A percentile compares a stretch with the other conserved stretches of the same genome.
Conservation (phyloP, 2,888 invertebrate genomes). For the Alloplasta piceator region DNA sequence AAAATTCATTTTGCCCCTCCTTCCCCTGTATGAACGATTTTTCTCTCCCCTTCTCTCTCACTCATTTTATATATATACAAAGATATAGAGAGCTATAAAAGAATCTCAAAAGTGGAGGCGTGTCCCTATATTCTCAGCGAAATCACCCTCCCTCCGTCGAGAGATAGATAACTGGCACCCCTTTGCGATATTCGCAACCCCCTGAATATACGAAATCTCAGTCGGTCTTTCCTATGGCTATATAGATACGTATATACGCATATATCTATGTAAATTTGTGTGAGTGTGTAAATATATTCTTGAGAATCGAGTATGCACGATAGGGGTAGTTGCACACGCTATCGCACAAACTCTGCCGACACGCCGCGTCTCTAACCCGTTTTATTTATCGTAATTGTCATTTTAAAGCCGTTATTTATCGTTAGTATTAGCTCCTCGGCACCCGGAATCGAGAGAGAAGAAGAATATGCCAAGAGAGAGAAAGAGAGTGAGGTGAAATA, state of each 20-base stretch:
- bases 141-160: constrained; percentile 20
- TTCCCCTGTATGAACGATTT: no score
- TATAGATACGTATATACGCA: background rate
- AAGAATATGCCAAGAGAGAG: constrained; percentile 4
- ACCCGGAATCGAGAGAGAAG: background rate
- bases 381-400: constrained; percentile 66
- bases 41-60: no score
- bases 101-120: constrained; percentile 44
- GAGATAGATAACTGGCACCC: constrained; percentile 22
- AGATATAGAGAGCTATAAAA: constrained; percentile 37
- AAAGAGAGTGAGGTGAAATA: constrained; percentile 19
- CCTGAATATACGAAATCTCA: constrained; percentile 44
- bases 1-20: no score
- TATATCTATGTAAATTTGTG: background rate
- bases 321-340: constrained; percentile 47
- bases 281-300: background rate
- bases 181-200: constrained; percentile 38
- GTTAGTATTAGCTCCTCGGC: constrained; percentile 51
- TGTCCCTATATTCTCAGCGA: constrained; percentile 30
- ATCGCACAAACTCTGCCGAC: constrained; percentile 51
- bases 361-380: constrained; percentile 44
- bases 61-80: no score
- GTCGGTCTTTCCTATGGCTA: constrained; percentile 9
- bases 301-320: constrained; percentile 37
- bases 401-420: constrained; percentile 66